A percentile compares a stretch with the other conserved stretches of the same genome.
These are phyloP conservation scores for Tanypteryx hageni DNA, from an alignment of 2,888 invertebrate species.

Conservation along the genomic window DNA sequence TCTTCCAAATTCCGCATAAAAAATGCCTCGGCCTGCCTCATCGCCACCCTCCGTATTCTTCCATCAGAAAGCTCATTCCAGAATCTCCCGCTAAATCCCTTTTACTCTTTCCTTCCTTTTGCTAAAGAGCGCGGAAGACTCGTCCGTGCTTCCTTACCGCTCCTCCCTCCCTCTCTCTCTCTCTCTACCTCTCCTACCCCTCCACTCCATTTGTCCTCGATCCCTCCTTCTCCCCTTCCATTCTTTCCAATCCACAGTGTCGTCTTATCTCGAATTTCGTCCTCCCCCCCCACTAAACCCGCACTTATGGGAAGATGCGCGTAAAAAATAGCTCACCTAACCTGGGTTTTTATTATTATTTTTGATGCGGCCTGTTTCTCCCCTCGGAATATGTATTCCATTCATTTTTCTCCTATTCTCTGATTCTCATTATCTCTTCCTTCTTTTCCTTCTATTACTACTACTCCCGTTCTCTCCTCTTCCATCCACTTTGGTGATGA, in stretches of 20 bases:
- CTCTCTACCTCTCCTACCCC: neutral
- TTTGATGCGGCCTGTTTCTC: too few species aligned
- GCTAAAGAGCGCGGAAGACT: conserved; percentile 44
- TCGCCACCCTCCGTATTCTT: too few species aligned
- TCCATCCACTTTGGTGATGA: conserved; percentile 23
- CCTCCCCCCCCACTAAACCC: neutral
- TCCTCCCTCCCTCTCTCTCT: neutral
- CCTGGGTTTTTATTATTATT: neutral
- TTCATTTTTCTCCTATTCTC: neutral
- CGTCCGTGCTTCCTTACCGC: neutral
- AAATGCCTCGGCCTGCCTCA: too few species aligned
- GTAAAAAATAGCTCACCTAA: conserved; percentile 18
- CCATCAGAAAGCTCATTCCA: neutral
- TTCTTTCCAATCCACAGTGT: neutral
- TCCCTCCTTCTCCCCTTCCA: neutral
- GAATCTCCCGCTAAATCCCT: conserved; percentile 1
- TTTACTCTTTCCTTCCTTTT: neutral
- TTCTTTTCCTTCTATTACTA: neutral
- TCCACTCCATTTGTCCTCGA: neutral
- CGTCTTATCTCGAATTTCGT: neutral
- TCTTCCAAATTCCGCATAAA: too few species aligned
- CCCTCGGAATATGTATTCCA: too few species aligned
- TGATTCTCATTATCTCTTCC: neutral
- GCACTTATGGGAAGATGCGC: neutral
- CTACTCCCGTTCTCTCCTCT: neutral